Base-by-base conservation (phyloP, 2,888 invertebrate genomes). In the Callimorpha dominula region DNA sequence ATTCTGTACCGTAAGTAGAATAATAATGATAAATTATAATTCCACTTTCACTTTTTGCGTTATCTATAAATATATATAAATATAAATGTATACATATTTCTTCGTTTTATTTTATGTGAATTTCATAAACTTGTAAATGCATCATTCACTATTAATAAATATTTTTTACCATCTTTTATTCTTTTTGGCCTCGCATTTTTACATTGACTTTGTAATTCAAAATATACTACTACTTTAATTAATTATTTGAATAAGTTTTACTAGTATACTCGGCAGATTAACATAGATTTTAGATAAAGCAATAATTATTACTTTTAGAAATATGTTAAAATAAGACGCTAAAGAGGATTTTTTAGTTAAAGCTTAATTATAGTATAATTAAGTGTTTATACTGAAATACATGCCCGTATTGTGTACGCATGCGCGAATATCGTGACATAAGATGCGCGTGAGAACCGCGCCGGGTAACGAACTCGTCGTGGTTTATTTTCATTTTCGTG, bases 391-490 rank as follows among this genome's bases (percentile, higher is more conserved):
- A 73, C 73, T 72, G 70, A 75, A 68, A 65, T 80, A 71, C 42
- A 62, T 73, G 62, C 60, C 17, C 11, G 60, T 57, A 63, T 49
- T 42, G 43, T 69, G 63, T 87, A 86, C 88, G 89, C 87, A 80
- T 82, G 78, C 89, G 89, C 87, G 85, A 81, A 77, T 79, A 77
- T 81, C 85, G 83, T 88, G 89, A 90, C 89, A 90, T 90, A 88
- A 90, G 90, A 89, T 89, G 89, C 89, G 88, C 88, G 91, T 89
- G 90, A 89, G 91, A 89, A 89, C 87, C 81, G 78, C 84, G 85
- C 85, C 89, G 93, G 93, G 86, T 93, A 94, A 90, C 91, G 93
- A 93, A 93, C 94, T 83, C 91, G 81, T 77, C 75, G 75, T 74
- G 84, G 89, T 91, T 92, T 93, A 92, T 92, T 92, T 91, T 90